A percentile compares a stretch with the other conserved stretches of the same genome.
Evolutionary conservation across 92 coral and sea anemone species (phyloP).

Genomic region (Pocillopora grandis): DNA sequence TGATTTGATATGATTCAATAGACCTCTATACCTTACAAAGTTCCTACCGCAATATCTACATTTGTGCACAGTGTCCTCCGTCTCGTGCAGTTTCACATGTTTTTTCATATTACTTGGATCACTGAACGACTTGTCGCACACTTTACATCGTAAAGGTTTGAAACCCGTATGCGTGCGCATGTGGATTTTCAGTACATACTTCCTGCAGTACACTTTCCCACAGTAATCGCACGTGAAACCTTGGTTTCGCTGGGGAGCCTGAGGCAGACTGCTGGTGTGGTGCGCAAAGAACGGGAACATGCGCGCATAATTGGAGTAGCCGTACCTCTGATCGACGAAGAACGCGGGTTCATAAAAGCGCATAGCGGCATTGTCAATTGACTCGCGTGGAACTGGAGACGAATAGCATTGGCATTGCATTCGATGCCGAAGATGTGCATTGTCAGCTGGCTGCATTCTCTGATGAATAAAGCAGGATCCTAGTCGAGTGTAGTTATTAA

Average conservation of each 20-base stretch:
- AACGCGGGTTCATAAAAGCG: constrained; percentile 47
- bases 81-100: constrained; percentile 93
- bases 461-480: constrained; percentile 7
- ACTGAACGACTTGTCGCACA: constrained; percentile 97
- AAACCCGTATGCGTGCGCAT: constrained; percentile 99
- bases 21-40: constrained; percentile 86
- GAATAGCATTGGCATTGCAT: constrained; percentile 24
- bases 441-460: background rate
- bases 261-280: constrained; percentile 32
- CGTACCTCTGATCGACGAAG: constrained; percentile 42
- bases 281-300: constrained; percentile 48
- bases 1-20: constrained; percentile 82
- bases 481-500: background rate
- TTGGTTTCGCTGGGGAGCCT: constrained; percentile 54
- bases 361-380: background rate
- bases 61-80: constrained; percentile 90
- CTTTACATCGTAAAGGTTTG: constrained; percentile 95
- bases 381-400: background rate
- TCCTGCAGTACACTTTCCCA: constrained; percentile 97
- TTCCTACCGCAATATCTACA: constrained; percentile 93
- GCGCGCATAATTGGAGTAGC: constrained; percentile 55
- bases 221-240: constrained; percentile 97
- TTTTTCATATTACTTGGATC: constrained; percentile 99
- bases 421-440: background rate
- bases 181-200: constrained; percentile 95